Evolutionary conservation across 2,113 vertebrate species (phyloP), one percentile per base, ranked within the genome.

Genomic region (Mobula birostris): DNA sequence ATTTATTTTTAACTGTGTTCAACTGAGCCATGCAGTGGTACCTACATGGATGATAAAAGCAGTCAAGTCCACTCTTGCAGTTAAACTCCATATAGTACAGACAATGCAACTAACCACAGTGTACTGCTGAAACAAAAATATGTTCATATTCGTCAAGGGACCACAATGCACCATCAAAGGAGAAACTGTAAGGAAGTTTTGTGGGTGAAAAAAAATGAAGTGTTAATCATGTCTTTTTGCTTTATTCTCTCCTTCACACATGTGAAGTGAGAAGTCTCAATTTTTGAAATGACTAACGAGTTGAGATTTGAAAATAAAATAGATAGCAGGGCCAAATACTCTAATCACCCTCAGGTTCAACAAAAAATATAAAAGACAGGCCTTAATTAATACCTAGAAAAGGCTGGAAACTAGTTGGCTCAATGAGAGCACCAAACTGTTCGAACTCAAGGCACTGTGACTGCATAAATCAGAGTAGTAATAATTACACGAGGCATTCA

Each of bases 401-500:
- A 79, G 77, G 85, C 85, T 90, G 58, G n/a, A 90, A 90, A 90
- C 29, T 63, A 36, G 15, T 32, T 29, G 63, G 85, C 85, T 90
- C 85, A 90, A 90, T 90, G 61, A 36, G 61, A 90, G 85, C 85
- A 90, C n/a, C 61, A 90, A 90, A 90, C 32, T 93, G 66, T 48
- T 93, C 74, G 27, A 93, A 76, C 91, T 93, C 66, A 93, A 93
- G 91, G 91, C 91, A 93, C 91, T 93, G 72, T 29, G 66, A 92
- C 90, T 70, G 70, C 36, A 24, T 27, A 93, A 93, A 40, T 56
- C 70, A 93, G 90, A 74, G 8, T 72, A 70, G 36, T 92, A 74
- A 15, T 56, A 93, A 93, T 93, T 74, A 93, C 63, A 72, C 36
- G 70, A 74, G 36, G 70, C 36, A 56, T 93, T 93, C 68, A 93